Base-by-base conservation (phyloP, 2,888 invertebrate genomes). In the Neoascia interrupta region DNA sequence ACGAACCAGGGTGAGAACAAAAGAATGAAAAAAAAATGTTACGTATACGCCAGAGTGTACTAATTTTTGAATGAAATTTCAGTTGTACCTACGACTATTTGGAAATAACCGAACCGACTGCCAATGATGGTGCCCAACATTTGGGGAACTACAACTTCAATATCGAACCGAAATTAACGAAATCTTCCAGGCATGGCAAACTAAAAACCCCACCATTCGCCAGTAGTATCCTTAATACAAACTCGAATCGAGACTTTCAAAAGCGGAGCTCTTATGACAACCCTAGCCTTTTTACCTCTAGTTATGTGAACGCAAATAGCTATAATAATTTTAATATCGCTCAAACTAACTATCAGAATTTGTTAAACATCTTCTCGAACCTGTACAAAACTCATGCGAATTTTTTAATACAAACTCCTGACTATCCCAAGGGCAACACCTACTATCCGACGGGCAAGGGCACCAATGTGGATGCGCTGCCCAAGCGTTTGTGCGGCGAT, bases 1-100 rank as follows among this genome's bases (percentile, higher is more conserved):
- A 93, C 76, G 94, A 94, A 84, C 92, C 93, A n/a, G 91, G 92
- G 94, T 94, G 88, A 92, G 5, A 8, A 23, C 6, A 10, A 15
- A n/a, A n/a, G n/a, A n/a, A n/a, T n/a, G n/a, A n/a, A n/a, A n/a
- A n/a, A n/a, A n/a, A n/a, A n/a, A n/a, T n/a, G n/a, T n/a, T n/a
- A n/a, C n/a, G n/a, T n/a, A n/a, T n/a, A n/a, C n/a, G n/a, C n/a
- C n/a, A n/a, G n/a, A n/a, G n/a, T n/a, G n/a, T n/a, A n/a, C n/a
- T n/a, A n/a, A n/a, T n/a, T n/a, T n/a, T n/a, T n/a, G n/a, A n/a
- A n/a, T n/a, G n/a, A n/a, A n/a, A n/a, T n/a, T n/a, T n/a, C 90
- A 95, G 95, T 81, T 96, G 95, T 90, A 92, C 92, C 83, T 95
- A 95, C 88, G 95, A 95, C 87, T 94, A 91, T 86, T 85, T 95